Evolutionary conservation across 2,113 vertebrate species (phyloP), one percentile per base, ranked within the genome.

Genomic region (Epinephelus cyanopodus): DNA sequence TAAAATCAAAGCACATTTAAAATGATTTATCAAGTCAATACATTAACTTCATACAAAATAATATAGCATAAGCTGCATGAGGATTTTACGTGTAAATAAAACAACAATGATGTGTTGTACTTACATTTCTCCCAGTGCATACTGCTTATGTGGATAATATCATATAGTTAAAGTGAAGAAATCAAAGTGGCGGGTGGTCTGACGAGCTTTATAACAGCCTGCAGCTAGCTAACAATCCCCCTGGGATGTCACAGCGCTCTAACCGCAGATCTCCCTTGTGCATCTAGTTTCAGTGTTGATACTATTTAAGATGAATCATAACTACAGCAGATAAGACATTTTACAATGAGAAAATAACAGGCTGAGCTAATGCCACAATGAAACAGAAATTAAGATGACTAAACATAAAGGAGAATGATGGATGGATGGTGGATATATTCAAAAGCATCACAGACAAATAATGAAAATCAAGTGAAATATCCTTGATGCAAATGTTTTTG

Each of bases 51-150:
- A 18, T 25, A 52, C 4, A n/a, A 37, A 48, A 58, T 39, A 50
- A 66, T 57, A 53, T 5, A 23, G 9, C 4, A 45, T 23, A 67
- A 48, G 73, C 33, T 65, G 15, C 33, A 48, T 48, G 33, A 53
- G 52, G 3, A 61, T n/a, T 53, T 23, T 37, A 71, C 39, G 50
- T 64, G 18, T 63, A 27, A 52, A 58, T 4, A 33, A 50, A 72
- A 66, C 23, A 69, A 4, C 4, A 70, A 77, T 48, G 3, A 63
- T 9, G 63, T 70, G n/a, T 17, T 25, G 65, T 95, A 95, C 95
- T 95, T 87, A 96, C 95, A 90, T 95, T 95, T 95, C 58, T 95
- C 95, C 93, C 94, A 95, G 89, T 94, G 95, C 94, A 95, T 93
- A 52, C 78, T 87, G 84, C 56, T 66, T 62, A 62, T 84, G 61